These are phyloP conservation scores for Ormyrus labotus DNA, from an alignment of 2,888 invertebrate species.

Conservation along the genomic window DNA sequence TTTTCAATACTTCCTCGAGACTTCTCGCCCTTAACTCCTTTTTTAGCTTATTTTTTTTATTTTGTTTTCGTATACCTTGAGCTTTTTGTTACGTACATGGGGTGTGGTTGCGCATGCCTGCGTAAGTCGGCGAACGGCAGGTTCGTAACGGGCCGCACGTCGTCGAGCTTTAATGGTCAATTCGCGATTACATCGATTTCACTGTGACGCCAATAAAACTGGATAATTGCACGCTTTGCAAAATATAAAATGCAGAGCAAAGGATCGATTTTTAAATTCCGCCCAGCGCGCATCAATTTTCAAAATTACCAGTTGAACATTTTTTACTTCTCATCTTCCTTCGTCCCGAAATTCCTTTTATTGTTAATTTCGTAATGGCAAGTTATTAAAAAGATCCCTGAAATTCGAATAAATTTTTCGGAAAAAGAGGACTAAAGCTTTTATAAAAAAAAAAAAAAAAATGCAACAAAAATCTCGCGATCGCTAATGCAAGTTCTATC, in stretches of 20 bases:
- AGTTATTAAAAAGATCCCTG: not conserved
- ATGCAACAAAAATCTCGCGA: too few relatives aligned
- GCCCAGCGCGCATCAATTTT: slow-evolving; percentile 33
- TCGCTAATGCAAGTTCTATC: slow-evolving; percentile 3
- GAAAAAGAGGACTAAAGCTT: not conserved
- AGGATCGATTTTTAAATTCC: slow-evolving; percentile 47
- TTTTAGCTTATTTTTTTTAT: not conserved
- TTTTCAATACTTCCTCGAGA: slow-evolving; percentile 30
- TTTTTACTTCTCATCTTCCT: too few relatives aligned
- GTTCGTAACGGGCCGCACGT: slow-evolving; percentile 53
- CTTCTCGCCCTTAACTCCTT: not conserved
- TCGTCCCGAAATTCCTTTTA: too few relatives aligned
- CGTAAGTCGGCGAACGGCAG: slow-evolving; percentile 15
- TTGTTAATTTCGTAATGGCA: not conserved
- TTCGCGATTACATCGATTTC: slow-evolving; percentile 52
- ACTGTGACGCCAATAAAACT: slow-evolving; percentile 43
- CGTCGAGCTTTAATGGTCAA: slow-evolving; percentile 50
- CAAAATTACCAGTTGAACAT: slow-evolving; percentile 30
- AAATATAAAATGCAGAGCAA: slow-evolving; percentile 48
- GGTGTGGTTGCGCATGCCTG: slow-evolving; percentile 1
- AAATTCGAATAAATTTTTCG: not conserved
- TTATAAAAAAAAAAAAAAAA: slow-evolving; percentile 10
- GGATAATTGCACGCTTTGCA: slow-evolving; percentile 54
- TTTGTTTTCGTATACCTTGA: slow-evolving; percentile 37
- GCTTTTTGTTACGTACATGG: slow-evolving; percentile 29